A percentile compares a stretch with the other conserved stretches of the same genome.
Evolutionary conservation across 2,113 vertebrate genomes (phyloP).

Genomic region (Cochlearius cochlearius): DNA sequence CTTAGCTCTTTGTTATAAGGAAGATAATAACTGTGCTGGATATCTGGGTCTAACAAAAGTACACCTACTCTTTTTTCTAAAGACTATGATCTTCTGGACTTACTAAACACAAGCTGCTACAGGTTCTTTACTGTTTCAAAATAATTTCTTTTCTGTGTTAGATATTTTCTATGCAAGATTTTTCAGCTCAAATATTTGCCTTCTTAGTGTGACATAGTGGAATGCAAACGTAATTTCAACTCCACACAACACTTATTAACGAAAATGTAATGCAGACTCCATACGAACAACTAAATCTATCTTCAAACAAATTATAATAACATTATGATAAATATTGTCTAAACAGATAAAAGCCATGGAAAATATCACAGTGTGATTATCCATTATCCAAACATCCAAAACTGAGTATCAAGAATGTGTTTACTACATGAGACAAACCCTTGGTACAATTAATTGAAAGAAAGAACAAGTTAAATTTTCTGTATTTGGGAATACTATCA

Average conservation of each 20-base stretch:
- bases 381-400: not conserved
- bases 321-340: not conserved
- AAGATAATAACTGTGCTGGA: not conserved
- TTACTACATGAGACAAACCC: not conserved
- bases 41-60: not conserved
- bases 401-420: not conserved
- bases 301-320: slow-evolving; percentile 19
- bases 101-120: not conserved
- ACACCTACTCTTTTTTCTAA: not conserved
- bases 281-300: not conserved
- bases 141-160: not conserved
- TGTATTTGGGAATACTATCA: not conserved
- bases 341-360: not conserved
- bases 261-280: not conserved
- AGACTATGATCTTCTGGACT: not conserved
- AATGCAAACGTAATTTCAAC: not conserved
- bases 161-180: not conserved
- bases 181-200: not conserved
- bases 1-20: not conserved
- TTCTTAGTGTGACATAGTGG: not conserved
- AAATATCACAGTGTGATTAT: not conserved
- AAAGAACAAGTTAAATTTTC: not conserved
- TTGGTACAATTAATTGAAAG: not conserved
- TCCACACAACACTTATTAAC: not conserved
- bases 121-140: not conserved